Evolutionary conservation across 1,140 invertebrate species (phyloP), one percentile per base, ranked within the genome.

Genomic region (Aplysia californica): DNA sequence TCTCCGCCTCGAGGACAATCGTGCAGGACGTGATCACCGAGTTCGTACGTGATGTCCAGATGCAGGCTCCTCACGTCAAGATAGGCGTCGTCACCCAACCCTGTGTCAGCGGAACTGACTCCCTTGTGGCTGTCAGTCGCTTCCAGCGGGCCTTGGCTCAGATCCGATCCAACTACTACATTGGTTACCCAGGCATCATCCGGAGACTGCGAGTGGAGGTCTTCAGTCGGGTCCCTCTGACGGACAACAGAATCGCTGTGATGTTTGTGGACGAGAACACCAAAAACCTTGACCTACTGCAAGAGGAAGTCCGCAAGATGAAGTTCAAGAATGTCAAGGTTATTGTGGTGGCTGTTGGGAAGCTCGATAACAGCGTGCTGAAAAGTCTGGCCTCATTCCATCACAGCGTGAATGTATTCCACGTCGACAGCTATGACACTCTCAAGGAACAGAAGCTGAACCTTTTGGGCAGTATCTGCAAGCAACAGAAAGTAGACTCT

Each of bases 31-130:
- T 75, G 5, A 50, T 75, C 26, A 44, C n/a, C 39, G 20, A 31
- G 0, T 65, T 75, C 41, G 18, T 31, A 35, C 0, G 10, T 15
- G 61, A 75, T 33, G 61, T 41, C 31, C 5, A 23, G 18, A 15
- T 33, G 2, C 2, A 31, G 26, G 31, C 41, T 6, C 39, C 59
- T 2, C 23, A 3, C 21, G 15, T 55, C 29, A 75, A 66, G n/a
- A 39, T 75, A 21, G 72, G 59, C 15, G 56, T 59, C 10, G 1
- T 75, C 29, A 75, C 72, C 39, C 72, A 75, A 36, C 61, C 72
- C 1, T 75, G 72, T 66, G 38, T 75, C 6, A 26, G 59, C 50
- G 72, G 61, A 18, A n/a, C 15, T 1, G 15, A 26, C 23, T 21
- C 33, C 3, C 33, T 73, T 6, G n/a, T 59, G 29, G 20, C 2